Percentiles rank a stretch among this genome's conserved stretches.
Conservation (phyloP, 1,140 invertebrate species). For the Pseudoatta argentina region DNA sequence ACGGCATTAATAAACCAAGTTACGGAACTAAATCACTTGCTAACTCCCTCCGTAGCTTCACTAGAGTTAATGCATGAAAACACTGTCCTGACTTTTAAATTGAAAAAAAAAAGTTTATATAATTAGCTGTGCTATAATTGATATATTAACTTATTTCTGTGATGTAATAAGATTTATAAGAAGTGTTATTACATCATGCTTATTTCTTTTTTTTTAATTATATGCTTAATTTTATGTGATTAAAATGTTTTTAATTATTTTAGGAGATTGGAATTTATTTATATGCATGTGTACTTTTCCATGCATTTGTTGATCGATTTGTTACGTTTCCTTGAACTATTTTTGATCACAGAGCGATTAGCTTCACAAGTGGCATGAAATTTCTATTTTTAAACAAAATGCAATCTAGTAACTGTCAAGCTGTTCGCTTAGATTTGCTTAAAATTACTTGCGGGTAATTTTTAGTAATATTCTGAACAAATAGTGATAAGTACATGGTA, state of each 20-base stretch:
- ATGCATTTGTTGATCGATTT: not conserved
- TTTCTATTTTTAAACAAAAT: slow-evolving; percentile 37
- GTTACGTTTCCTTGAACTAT: slow-evolving; percentile 23
- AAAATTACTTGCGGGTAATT: not conserved
- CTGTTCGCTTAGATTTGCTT: not conserved
- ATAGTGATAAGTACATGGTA: not conserved
- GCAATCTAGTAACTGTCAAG: slow-evolving; percentile 9
- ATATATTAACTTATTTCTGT: not conserved
- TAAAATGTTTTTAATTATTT: slow-evolving; percentile 9
- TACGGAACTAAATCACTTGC: slow-evolving; percentile 57
- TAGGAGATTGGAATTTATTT: not conserved
- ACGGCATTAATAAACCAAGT: slow-evolving; percentile 82
- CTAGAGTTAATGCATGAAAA: not conserved
- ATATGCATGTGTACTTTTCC: not conserved
- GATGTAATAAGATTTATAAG: not conserved
- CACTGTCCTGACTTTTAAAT: not conserved
- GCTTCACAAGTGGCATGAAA: not conserved
- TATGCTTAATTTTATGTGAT: not conserved
- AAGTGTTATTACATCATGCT: not conserved
- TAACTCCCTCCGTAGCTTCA: not conserved
- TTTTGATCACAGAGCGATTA: not conserved
- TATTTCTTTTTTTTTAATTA: not conserved
- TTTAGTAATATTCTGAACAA: not conserved
- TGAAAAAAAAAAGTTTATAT: not conserved
- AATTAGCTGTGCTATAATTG: not conserved